Conservation (phyloP, 2,113 vertebrate genomes). For the Osmerus eperlanus region DNA sequence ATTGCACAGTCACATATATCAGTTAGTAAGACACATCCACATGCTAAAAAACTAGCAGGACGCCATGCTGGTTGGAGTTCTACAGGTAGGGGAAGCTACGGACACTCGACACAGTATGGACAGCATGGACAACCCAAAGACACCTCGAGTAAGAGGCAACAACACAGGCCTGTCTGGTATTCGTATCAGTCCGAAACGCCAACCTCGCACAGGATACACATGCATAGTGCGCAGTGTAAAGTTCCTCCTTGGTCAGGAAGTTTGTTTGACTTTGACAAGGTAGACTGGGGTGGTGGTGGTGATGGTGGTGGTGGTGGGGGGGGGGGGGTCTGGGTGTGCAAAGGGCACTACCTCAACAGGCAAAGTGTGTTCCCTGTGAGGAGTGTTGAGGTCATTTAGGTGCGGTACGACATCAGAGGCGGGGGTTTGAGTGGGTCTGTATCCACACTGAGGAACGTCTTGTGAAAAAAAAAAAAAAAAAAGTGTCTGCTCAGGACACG, state of each 20-base stretch:
- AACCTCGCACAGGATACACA: neutral
- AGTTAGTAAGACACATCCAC: slow-evolving; percentile 64
- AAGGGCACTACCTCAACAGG: slow-evolving; percentile 1
- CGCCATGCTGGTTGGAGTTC: slow-evolving; percentile 18
- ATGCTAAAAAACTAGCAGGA: slow-evolving; percentile 61
- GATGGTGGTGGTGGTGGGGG: slow-evolving; percentile 70
- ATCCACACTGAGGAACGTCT: neutral
- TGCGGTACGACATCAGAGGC: neutral
- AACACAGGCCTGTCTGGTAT: neutral
- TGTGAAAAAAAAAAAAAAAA: too few species aligned
- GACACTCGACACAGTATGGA: neutral
- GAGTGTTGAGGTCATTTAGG: neutral
- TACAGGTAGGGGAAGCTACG: neutral
- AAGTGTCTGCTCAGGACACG: neutral
- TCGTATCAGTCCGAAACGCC: neutral
- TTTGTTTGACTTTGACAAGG: neutral
- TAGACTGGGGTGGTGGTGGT: slow-evolving; percentile 41
- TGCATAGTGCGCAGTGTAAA: neutral
- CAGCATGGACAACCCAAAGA: neutral
- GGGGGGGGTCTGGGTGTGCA: slow-evolving; percentile 56
- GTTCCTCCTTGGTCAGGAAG: neutral
- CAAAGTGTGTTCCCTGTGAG: neutral
- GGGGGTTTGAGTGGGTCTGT: neutral
- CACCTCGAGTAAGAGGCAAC: neutral
- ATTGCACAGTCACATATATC: slow-evolving; percentile 41